These are phyloP conservation scores for Cerastis rubricosa DNA, from an alignment of 2,888 invertebrate genomes.

Conservation along the genomic window DNA sequence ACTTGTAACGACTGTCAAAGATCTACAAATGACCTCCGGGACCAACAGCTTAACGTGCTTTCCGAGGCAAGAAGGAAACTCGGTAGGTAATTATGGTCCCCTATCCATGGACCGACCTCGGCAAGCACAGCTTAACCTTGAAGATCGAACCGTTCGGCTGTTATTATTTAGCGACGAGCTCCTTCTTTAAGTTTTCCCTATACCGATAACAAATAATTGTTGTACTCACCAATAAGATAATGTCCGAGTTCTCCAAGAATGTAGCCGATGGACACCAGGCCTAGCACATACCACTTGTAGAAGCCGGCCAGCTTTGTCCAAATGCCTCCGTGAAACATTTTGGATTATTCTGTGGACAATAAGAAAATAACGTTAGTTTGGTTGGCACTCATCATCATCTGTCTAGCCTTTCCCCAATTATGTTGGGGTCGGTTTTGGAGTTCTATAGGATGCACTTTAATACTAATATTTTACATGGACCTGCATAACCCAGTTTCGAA, in stretches of 20 bases:
- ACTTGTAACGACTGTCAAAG: too few species aligned
- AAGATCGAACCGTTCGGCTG: too few species aligned
- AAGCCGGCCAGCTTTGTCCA: conserved; percentile 92
- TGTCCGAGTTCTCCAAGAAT: conserved; percentile 97
- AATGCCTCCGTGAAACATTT: conserved; percentile 87
- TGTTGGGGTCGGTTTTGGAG: not conserved
- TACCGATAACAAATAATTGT: not conserved
- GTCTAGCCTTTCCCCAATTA: not conserved
- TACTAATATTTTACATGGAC: not conserved
- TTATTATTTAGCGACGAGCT: too few species aligned
- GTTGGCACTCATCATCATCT: not conserved
- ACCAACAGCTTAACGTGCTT: too few species aligned
- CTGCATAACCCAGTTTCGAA: not conserved
- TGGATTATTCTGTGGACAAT: conserved; percentile 75
- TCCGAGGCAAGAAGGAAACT: too few species aligned
- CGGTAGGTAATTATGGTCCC: too few species aligned
- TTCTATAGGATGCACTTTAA: not conserved
- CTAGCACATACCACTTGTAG: conserved; percentile 95
- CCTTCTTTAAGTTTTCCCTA: not conserved
- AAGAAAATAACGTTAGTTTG: conserved; percentile 8
- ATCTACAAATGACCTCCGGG: too few species aligned
- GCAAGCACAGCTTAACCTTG: too few species aligned
- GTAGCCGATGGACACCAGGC: conserved; percentile 95
- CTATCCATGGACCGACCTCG: too few species aligned
- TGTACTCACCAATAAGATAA: conserved; percentile 94